These are phyloP conservation scores for Eristalis pertinax DNA, from an alignment of 2,888 invertebrate genomes.

Conservation along the genomic window DNA sequence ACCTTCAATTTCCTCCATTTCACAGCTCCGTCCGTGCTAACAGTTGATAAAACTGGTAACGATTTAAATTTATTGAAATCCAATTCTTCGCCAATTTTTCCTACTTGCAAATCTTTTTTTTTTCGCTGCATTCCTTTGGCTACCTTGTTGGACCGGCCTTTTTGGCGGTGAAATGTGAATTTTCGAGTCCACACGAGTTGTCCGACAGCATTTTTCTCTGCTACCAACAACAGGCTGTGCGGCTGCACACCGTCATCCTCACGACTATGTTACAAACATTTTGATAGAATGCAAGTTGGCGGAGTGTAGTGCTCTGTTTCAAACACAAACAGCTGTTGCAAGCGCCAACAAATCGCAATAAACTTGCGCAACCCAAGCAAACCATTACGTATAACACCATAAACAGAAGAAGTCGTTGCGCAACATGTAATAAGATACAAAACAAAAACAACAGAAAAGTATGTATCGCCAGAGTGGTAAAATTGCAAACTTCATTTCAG, in stretches of 20 bases:
- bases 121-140: neutral
- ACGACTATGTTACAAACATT: neutral
- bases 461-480: neutral
- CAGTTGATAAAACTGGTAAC: too few relatives aligned
- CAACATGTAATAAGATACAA: neutral
- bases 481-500: neutral
- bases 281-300: neutral
- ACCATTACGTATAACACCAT: neutral
- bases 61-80: too few relatives aligned
- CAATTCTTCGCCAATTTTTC: too few relatives aligned
- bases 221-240: neutral
- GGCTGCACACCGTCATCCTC: neutral
- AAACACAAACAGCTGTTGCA: neutral
- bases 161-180: neutral
- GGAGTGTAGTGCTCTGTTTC: neutral
- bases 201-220: neutral
- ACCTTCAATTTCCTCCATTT: too few relatives aligned
- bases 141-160: too few relatives aligned
- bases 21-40: too few relatives aligned
- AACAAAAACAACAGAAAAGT: neutral
- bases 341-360: neutral
- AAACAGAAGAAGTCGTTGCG: neutral
- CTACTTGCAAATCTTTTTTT: neutral
- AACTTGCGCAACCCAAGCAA: neutral
- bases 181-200: neutral